These are phyloP conservation scores for Tetragonula carbonaria DNA, from an alignment of 2,888 invertebrate genomes.

Conservation along the genomic window DNA sequence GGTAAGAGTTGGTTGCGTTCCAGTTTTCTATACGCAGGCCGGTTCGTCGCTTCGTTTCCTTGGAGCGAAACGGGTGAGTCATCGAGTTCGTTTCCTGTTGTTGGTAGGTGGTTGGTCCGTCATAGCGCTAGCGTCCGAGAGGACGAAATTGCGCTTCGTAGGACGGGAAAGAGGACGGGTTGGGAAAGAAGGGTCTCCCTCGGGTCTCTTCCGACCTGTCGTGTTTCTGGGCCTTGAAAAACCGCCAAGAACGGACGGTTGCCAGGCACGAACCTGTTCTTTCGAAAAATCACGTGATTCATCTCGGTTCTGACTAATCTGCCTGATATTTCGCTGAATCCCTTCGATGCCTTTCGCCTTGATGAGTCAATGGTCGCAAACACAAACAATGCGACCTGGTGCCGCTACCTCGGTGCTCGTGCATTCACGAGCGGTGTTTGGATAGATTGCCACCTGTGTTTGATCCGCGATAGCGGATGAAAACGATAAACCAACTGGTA, in stretches of 20 bases:
- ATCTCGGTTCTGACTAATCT: constrained; percentile 70
- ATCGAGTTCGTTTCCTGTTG: constrained; percentile 69
- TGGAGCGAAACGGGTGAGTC: constrained; percentile 67
- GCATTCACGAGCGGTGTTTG: not conserved
- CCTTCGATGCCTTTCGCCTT: constrained; percentile 67
- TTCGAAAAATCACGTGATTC: constrained; percentile 78
- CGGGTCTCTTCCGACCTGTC: constrained; percentile 20
- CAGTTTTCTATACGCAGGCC: not conserved
- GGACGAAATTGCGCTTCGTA: constrained; percentile 5
- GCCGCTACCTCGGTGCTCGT: constrained; percentile 34
- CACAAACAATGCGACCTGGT: constrained; percentile 54
- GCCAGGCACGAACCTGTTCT: constrained; percentile 73
- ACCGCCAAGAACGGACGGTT: constrained; percentile 65
- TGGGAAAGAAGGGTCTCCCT: constrained; percentile 30
- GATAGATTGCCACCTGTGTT: constrained; percentile 46
- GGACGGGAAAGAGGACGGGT: not conserved
- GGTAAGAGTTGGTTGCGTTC: constrained; percentile 58
- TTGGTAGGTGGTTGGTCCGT: constrained; percentile 18
- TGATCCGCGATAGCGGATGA: constrained; percentile 31
- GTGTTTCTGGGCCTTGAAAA: constrained; percentile 49
- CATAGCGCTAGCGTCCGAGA: constrained; percentile 47
- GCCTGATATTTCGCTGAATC: constrained; percentile 68
- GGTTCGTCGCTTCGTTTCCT: constrained; percentile 62
- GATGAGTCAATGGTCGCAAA: constrained; percentile 75
- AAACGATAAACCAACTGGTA: constrained; percentile 33